Evolutionary conservation across 2,113 vertebrate genomes (phyloP).

Genomic region (Ptyas mucosa): DNA sequence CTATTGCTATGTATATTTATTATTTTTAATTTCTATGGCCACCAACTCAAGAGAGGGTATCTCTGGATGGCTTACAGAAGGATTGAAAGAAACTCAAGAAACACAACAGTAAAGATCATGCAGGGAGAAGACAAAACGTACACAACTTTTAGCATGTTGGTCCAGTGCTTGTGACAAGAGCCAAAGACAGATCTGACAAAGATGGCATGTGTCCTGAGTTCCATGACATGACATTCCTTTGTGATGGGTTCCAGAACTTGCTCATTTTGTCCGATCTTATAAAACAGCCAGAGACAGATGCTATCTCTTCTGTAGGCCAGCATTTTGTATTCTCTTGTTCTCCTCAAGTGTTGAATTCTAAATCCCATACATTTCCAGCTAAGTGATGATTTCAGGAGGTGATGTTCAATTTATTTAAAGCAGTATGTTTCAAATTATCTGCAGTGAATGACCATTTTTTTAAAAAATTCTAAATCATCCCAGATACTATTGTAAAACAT

Average conservation of each 20-base stretch:
- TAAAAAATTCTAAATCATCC: too few species aligned
- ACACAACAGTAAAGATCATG: not conserved
- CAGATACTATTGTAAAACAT: not conserved
- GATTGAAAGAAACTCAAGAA: not conserved
- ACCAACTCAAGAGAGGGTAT: not conserved
- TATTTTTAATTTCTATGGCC: not conserved
- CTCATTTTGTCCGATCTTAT: not conserved
- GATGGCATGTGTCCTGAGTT: not conserved
- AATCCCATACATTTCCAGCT: not conserved
- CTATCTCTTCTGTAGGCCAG: not conserved
- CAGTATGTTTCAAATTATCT: not conserved
- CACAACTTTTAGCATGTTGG: not conserved
- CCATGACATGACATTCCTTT: not conserved
- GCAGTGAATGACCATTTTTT: too few species aligned
- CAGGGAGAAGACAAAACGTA: not conserved
- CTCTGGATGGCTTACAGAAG: not conserved
- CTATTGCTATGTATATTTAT: not conserved
- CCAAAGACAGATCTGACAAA: not conserved
- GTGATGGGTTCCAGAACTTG: not conserved
- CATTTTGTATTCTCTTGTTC: not conserved
- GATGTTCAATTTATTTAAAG: not conserved
- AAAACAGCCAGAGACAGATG: not conserved
- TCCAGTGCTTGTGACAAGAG: not conserved
- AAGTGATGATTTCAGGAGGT: not conserved
- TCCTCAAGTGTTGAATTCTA: not conserved